Evolutionary conservation across 2,797 vertebrate species (phyloP), one percentile per base, ranked within the genome.

Genomic region (Orestias chungarensis): DNA sequence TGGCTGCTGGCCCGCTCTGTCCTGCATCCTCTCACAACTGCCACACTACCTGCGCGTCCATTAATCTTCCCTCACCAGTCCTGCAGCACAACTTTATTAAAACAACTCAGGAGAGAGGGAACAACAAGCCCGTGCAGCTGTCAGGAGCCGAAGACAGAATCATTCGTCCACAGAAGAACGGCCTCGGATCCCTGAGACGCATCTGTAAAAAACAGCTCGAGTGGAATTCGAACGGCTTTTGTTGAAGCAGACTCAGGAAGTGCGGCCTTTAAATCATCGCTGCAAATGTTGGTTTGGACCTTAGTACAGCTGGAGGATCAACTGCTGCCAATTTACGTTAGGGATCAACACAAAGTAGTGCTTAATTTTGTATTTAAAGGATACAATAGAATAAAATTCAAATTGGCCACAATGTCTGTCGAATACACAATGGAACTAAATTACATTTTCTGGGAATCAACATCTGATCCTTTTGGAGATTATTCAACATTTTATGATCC

Each of bases 11-110:
- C 95, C 96, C 95, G 85, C 93, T 95, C 93, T 95, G 94, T 96
- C 94, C 95, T 95, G 94, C 92, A 94, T 96, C 96, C 95, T 94
- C 94, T 96, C 94, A 94, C 94, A 96, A 97, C 96, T 97, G 96
- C 96, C 96, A 96, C 94, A 84, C 91, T 96, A 95, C 92, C 94
- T 95, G 93, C 93, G 94, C 93, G 95, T 97, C 97, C 96, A 99
- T 99, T 99, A 98, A 99, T 99, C 97, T 98, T 98, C 95, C 68
- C 94, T 95, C 95, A 95, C 95, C 94, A 95, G 96, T 97, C 93
- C 95, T 96, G 95, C 94, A 96, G 95, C 95, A 96, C 95, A 95
- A 95, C 96, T 97, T 96, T 97, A 98, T 97, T 96, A 96, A 93
- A 96, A 96, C 93, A 95, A 92, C 87, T 94, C 93, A 93, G 89